Evolutionary conservation across 2,797 vertebrate genomes (phyloP).

Genomic region (Macropus fuliginosus): DNA sequence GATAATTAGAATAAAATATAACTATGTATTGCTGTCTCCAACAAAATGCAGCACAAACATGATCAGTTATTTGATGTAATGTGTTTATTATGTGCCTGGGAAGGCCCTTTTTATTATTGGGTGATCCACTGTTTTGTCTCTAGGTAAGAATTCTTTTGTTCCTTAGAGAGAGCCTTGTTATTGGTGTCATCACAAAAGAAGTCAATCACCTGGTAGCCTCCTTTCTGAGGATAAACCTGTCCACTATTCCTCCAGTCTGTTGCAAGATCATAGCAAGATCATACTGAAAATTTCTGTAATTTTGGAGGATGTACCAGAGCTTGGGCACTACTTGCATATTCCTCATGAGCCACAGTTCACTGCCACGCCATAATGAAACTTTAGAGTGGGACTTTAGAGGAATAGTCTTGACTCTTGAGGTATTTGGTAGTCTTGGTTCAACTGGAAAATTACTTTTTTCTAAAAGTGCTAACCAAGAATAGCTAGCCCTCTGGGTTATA

Average conservation of each 20-base stretch:
- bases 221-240: background rate
- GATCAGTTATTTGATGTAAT: background rate
- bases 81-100: background rate
- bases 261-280: background rate
- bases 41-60: background rate
- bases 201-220: background rate
- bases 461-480: background rate
- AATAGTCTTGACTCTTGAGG: background rate
- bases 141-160: background rate
- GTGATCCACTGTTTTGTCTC: background rate
- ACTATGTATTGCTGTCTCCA: background rate
- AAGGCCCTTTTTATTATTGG: background rate
- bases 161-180: background rate
- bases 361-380: background rate
- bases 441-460: background rate
- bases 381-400: background rate
- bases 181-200: background rate
- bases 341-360: background rate
- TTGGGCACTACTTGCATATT: background rate
- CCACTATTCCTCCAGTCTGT: background rate
- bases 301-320: background rate
- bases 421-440: background rate
- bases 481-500: background rate
- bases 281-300: background rate
- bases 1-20: background rate